Conservation (phyloP, 1,140 invertebrate species). For the Leptopilina boulardi region DNA sequence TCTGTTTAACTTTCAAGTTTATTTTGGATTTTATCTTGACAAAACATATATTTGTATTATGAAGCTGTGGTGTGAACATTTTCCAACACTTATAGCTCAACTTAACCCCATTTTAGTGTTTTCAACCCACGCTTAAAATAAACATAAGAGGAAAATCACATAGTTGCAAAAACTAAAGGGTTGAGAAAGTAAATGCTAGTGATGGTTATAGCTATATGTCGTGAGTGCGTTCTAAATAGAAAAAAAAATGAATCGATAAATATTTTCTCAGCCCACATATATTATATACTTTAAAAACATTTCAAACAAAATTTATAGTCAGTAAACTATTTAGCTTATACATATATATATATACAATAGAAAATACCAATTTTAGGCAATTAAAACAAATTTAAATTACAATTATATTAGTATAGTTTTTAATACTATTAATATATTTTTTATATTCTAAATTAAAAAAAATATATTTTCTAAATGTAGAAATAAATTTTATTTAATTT, state of each 20-base stretch:
- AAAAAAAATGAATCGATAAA: constrained; percentile 18
- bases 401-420: no score
- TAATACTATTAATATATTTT: no score
- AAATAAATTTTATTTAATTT: no score
- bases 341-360: not conserved
- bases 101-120: constrained; percentile 20
- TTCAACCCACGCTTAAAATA: constrained; percentile 20
- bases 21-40: constrained; percentile 6
- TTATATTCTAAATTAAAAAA: no score
- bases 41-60: constrained; percentile 14
- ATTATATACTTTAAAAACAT: not conserved
- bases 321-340: not conserved
- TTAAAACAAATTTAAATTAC: no score
- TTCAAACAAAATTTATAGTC: not conserved
- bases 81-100: constrained; percentile 12
- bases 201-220: not conserved
- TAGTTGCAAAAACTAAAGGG: constrained; percentile 15
- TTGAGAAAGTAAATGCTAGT: not conserved
- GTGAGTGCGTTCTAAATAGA: not conserved
- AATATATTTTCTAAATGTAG: no score
- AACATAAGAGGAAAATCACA: constrained; percentile 10
- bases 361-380: no score
- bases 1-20: not conserved
- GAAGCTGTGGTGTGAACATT: constrained; percentile 4
- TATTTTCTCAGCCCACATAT: not conserved